phyloP scores from a whole-genome alignment of 1,140 invertebrate species.

The Drosophila neocordata region DNA sequence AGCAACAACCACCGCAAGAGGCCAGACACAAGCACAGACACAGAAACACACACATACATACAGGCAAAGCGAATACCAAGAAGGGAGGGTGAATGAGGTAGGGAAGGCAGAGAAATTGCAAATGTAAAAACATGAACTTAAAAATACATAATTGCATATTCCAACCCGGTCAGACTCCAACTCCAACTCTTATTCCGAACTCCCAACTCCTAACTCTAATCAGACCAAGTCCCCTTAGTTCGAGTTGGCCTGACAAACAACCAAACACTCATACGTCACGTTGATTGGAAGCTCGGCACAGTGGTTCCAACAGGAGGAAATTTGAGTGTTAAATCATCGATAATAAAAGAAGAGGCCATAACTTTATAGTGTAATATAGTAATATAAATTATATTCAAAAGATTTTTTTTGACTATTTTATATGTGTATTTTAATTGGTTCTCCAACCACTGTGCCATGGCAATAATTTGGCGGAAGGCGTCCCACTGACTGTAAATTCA shows the following conservation, averaged over 20 bases:
- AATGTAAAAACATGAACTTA: conserved; percentile 80
- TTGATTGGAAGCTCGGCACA: conserved; percentile 63
- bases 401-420: neutral
- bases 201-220: conserved; percentile 8
- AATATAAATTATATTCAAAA: neutral
- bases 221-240: conserved; percentile 23
- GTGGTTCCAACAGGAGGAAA: conserved; percentile 24
- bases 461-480: conserved; percentile 69
- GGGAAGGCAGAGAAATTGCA: conserved; percentile 43
- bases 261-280: conserved; percentile 75
- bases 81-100: neutral
- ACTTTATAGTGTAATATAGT: no score
- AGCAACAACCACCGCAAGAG: conserved; percentile 24
- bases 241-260: conserved; percentile 71
- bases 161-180: conserved; percentile 44
- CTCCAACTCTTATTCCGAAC: conserved; percentile 6
- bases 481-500: conserved; percentile 72
- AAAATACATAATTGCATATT: conserved; percentile 81
- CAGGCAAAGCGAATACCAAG: neutral
- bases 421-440: neutral
- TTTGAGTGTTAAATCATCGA: neutral
- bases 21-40: neutral
- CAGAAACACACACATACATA: neutral
- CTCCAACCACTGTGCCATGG: conserved; percentile 34
- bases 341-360: no score